Percentiles rank a stretch among this genome's conserved stretches.
Evolutionary conservation across 2,888 invertebrate genomes (phyloP).

Genomic region (Troides helena): DNA sequence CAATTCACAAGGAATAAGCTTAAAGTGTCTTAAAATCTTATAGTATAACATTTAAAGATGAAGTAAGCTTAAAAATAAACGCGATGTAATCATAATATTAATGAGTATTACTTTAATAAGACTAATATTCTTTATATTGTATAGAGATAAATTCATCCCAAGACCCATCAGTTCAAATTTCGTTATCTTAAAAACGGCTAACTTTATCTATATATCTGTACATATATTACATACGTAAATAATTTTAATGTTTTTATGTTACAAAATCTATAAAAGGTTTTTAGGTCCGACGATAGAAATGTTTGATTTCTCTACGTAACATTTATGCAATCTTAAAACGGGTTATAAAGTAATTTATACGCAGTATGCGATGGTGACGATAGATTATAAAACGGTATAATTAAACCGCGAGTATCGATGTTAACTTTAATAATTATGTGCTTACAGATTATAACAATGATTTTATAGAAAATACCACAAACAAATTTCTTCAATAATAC

Average conservation of each 20-base stretch:
- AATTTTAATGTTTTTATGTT: not conserved
- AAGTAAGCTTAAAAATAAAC: no score
- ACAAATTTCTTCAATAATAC: no score
- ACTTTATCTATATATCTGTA: no score
- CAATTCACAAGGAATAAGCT: no score
- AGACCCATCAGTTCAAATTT: not conserved
- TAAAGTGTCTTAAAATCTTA: no score
- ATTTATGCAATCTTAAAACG: not conserved
- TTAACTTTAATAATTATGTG: not conserved
- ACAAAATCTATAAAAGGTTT: not conserved
- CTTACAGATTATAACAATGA: not conserved
- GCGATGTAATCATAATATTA: no score
- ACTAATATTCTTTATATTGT: not conserved
- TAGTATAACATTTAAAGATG: no score
- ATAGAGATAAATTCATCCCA: not conserved
- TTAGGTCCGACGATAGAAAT: not conserved
- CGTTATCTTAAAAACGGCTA: not conserved
- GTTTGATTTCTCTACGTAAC: constrained; percentile 21
- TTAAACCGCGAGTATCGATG: not conserved
- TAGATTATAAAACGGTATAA: not conserved
- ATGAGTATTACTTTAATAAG: no score
- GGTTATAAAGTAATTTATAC: not conserved
- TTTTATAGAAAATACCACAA: no score
- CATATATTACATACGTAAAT: not conserved
- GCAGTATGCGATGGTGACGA: not conserved